Evolutionary conservation across 2,797 vertebrate genomes (phyloP).

Genomic region (Xenopus petersii): DNA sequence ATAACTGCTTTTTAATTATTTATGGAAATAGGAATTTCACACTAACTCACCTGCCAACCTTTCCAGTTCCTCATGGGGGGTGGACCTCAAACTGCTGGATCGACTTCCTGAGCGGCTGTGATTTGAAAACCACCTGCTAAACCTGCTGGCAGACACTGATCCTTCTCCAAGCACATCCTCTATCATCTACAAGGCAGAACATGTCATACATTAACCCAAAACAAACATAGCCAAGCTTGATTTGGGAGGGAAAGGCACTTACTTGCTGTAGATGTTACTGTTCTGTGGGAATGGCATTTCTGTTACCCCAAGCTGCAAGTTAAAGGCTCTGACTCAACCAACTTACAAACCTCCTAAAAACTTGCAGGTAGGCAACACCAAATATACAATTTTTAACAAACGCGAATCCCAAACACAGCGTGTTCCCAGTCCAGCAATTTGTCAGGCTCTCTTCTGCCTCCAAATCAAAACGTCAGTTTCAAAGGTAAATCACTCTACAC

Average conservation of each 20-base stretch:
- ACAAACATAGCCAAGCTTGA: conserved; percentile 15
- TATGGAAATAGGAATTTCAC: background rate
- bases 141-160: conserved; percentile 84
- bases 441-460: too few relatives aligned
- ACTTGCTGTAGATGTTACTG: conserved; percentile 52
- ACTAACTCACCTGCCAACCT: conserved; percentile 84
- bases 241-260: conserved; percentile 54
- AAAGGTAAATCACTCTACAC: too few relatives aligned
- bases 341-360: conserved; percentile 1
- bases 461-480: too few relatives aligned
- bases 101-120: conserved; percentile 88
- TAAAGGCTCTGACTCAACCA: conserved; percentile 8
- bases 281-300: conserved; percentile 35
- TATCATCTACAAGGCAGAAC: conserved; percentile 83
- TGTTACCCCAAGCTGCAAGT: conserved; percentile 32
- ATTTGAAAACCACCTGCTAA: conserved; percentile 95
- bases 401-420: too few relatives aligned
- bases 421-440: too few relatives aligned
- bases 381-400: too few relatives aligned
- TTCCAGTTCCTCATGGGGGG: conserved; percentile 94
- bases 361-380: background rate
- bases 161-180: conserved; percentile 95
- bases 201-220: background rate
- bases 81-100: conserved; percentile 92
- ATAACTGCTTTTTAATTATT: too few relatives aligned